Conservation (phyloP, 2,113 vertebrate genomes). For the Strix uralensis region DNA sequence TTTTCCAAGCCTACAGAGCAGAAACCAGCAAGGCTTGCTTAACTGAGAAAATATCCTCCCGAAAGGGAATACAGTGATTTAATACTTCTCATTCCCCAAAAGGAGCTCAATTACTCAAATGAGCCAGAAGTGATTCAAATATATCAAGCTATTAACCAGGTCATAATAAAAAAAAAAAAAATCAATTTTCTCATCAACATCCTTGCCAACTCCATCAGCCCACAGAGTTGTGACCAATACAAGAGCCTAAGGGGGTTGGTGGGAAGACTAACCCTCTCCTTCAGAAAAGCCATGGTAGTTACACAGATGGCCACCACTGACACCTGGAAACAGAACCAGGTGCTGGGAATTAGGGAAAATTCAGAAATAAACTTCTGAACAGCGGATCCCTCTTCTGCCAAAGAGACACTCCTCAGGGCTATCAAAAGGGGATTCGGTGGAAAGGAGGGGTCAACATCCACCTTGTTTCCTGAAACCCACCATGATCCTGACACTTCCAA, state of each 20-base stretch:
- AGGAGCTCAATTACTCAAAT: background rate
- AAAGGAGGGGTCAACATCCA: background rate
- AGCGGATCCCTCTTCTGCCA: background rate
- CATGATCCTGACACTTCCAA: background rate
- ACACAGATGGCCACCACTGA: background rate
- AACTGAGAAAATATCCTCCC: constrained; percentile 26
- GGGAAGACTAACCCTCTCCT: background rate
- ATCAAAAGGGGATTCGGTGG: fast-evolving
- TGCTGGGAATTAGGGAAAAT: background rate
- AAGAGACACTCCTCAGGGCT: background rate
- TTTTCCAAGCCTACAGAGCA: background rate
- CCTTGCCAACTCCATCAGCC: background rate
- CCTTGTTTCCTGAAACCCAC: fast-evolving
- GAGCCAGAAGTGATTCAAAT: background rate
- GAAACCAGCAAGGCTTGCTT: constrained; percentile 1
- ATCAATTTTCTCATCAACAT: background rate
- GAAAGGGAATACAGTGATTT: background rate
- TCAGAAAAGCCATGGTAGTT: background rate
- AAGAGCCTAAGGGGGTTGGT: background rate
- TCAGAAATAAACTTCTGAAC: background rate
- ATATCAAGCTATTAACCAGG: background rate
- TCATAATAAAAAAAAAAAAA: background rate
- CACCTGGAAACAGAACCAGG: background rate
- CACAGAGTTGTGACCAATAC: background rate
- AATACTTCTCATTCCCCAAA: background rate